Percentiles rank a stretch among this genome's conserved stretches.
Conservation (phyloP, 2,888 invertebrate species). For the Piscicola geometra region DNA sequence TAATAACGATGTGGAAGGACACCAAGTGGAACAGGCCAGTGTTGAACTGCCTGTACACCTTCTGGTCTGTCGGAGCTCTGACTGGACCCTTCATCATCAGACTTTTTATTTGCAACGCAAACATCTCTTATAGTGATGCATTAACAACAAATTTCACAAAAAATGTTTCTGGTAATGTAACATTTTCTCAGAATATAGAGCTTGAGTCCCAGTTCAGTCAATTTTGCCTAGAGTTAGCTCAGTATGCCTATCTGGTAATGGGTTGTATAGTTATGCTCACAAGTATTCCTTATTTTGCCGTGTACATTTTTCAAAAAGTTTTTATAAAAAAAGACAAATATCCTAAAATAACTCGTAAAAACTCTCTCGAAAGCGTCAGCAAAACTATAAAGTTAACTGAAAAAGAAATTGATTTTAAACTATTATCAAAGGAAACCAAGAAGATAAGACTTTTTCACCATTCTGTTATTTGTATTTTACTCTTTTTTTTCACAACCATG, state of each 20-base stretch:
- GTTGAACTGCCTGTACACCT: conserved; percentile 8
- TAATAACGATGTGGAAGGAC: conserved; percentile 2
- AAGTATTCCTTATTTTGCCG: neutral
- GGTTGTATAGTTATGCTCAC: neutral
- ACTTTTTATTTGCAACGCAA: neutral
- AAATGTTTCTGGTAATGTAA: no score
- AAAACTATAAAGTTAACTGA: no score
- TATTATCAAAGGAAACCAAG: neutral
- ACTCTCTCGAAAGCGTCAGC: no score
- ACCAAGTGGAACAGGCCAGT: neutral
- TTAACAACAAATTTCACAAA: neutral
- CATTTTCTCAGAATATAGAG: no score
- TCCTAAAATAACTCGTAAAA: no score
- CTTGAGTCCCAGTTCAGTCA: neutral
- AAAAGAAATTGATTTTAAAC: neutral
- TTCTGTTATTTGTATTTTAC: neutral
- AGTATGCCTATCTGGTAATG: neutral
- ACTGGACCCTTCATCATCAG: conserved; percentile 6
- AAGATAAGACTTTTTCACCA: neutral
- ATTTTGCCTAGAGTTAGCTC: neutral
- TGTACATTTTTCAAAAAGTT: neutral
- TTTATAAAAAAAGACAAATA: neutral
- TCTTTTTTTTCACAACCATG: neutral
- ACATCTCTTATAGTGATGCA: neutral
- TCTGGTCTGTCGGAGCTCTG: conserved; percentile 2